Percentiles rank a stretch among this genome's conserved stretches.
Evolutionary conservation across 2,113 vertebrate species (phyloP).

Genomic region (Anolis carolinensis): DNA sequence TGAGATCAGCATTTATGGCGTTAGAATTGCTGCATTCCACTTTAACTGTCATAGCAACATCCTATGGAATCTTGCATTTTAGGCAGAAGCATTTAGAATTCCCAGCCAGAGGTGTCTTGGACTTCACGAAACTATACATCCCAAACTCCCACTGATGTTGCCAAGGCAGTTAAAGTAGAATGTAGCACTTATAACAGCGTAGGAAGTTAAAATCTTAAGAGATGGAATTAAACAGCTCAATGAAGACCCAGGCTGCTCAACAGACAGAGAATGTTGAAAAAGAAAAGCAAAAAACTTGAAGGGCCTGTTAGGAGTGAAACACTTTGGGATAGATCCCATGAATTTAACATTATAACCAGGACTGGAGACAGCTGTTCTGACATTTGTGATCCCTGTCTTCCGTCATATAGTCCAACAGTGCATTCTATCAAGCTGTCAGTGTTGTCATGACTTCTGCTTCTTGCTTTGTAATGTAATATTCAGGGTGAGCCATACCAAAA

Average conservation of each 20-base stretch:
- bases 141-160: too few species aligned
- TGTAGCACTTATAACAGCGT: too few species aligned
- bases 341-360: too few species aligned
- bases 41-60: too few species aligned
- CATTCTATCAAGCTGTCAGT: not conserved
- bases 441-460: not conserved
- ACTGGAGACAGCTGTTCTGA: not conserved
- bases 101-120: too few species aligned
- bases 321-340: not conserved
- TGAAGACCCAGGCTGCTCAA: not conserved
- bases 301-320: not conserved
- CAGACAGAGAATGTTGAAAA: not conserved
- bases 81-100: too few species aligned
- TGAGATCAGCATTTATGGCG: not conserved
- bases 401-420: not conserved
- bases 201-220: not conserved
- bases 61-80: too few species aligned
- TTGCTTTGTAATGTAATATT: not conserved
- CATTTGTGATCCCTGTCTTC: not conserved
- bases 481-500: not conserved
- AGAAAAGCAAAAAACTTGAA: not conserved
- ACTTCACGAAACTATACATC: too few species aligned
- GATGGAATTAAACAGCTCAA: not conserved
- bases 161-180: too few species aligned
- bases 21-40: too few species aligned